Evolutionary conservation across 2,888 invertebrate genomes (phyloP).

Genomic region (Maniola hyperantus): DNA sequence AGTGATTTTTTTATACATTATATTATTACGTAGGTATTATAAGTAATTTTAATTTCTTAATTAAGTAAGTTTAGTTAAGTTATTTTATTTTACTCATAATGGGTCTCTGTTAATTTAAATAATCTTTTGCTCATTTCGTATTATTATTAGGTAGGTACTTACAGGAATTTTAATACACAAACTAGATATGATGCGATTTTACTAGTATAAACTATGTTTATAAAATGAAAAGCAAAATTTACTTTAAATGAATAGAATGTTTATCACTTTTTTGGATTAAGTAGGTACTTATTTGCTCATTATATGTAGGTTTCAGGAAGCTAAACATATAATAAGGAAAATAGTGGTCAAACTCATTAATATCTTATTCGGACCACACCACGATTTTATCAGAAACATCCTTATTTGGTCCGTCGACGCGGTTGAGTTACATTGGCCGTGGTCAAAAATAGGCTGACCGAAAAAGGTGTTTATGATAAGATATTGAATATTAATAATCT

Average conservation of each 20-base stretch:
- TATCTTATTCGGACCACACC: neutral
- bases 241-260: too few relatives aligned
- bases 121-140: too few relatives aligned
- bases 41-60: too few relatives aligned
- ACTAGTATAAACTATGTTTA: too few relatives aligned
- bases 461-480: conserved; percentile 11
- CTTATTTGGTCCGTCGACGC: conserved; percentile 5
- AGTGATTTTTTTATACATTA: neutral
- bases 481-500: neutral
- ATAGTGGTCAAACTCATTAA: neutral
- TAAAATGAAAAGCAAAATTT: too few relatives aligned
- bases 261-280: neutral
- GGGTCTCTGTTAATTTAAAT: too few relatives aligned
- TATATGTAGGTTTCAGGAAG: neutral
- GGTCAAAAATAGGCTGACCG: neutral
- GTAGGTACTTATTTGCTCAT: neutral
- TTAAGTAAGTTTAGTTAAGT: too few relatives aligned
- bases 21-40: too few relatives aligned
- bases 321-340: neutral
- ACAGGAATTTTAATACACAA: too few relatives aligned
- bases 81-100: too few relatives aligned
- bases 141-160: too few relatives aligned
- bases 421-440: conserved; percentile 3
- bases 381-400: conserved; percentile 1
- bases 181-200: too few relatives aligned